Conservation (phyloP, 1,140 invertebrate genomes). For the Propsilocerus akamusi region DNA sequence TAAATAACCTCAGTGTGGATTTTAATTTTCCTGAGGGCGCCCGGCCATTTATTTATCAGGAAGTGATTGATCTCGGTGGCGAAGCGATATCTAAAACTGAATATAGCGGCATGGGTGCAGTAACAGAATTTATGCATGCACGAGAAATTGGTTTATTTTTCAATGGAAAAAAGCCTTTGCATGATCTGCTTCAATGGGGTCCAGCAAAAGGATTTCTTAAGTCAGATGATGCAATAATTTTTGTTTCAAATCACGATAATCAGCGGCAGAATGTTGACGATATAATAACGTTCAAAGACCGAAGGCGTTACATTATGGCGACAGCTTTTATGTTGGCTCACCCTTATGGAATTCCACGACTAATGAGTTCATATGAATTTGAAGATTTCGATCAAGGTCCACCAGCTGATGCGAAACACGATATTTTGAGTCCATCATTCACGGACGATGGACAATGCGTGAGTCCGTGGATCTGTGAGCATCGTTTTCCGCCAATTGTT, state of each 20-base stretch:
- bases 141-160: conserved; percentile 27
- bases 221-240: conserved; percentile 32
- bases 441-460: conserved; percentile 32
- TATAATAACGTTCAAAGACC: conserved; percentile 35
- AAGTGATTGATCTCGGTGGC: conserved; percentile 60
- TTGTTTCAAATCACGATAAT: conserved; percentile 44
- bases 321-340: conserved; percentile 58
- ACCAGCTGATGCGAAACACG: conserved; percentile 26
- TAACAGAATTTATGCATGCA: conserved; percentile 59
- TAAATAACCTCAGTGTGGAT: conserved; percentile 36
- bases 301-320: conserved; percentile 46
- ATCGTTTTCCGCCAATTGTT: conserved; percentile 62
- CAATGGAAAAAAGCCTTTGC: conserved; percentile 8
- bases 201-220: conserved; percentile 34
- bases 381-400: conserved; percentile 28
- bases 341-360: conserved; percentile 42
- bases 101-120: conserved; percentile 42
- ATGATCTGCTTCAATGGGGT: conserved; percentile 27
- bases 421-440: neutral
- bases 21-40: conserved; percentile 35
- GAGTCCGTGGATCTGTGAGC: conserved; percentile 73
- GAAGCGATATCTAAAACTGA: conserved; percentile 35
- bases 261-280: conserved; percentile 33
- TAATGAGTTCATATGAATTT: conserved; percentile 54
- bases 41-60: conserved; percentile 52